phyloP scores from a whole-genome alignment of 1,140 invertebrate species.

The Aphaenogaster ashmeadi region DNA sequence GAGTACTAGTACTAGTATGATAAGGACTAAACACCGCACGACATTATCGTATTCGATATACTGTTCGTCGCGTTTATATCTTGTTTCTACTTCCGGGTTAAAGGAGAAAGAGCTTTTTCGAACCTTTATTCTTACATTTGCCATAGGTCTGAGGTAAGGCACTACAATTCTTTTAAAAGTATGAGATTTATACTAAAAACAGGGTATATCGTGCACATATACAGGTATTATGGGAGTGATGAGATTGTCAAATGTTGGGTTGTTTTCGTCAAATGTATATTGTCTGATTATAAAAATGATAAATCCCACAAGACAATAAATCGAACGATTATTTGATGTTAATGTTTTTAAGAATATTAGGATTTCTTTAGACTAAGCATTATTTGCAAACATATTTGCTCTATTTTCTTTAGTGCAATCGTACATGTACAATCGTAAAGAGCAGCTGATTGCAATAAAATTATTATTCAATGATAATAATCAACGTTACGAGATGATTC shows the following conservation, averaged over 20 bases:
- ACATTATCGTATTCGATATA: conserved; percentile 6
- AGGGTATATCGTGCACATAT: conserved; percentile 21
- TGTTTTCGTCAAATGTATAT: background rate
- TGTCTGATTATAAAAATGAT: background rate
- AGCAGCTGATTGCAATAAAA: background rate
- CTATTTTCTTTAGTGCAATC: conserved; percentile 29
- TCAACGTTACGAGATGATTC: conserved; percentile 4
- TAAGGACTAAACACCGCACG: conserved; percentile 4
- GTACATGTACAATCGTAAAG: conserved; percentile 11
- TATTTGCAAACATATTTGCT: background rate
- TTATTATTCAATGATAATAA: conserved; percentile 6
- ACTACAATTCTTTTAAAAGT: conserved; percentile 42
- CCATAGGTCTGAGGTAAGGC: conserved; percentile 37
- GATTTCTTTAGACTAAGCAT: conserved; percentile 7
- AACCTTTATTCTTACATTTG: conserved; percentile 35
- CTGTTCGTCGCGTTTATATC: background rate
- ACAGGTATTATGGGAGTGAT: conserved; percentile 6
- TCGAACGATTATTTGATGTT: conserved; percentile 22
- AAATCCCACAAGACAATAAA: conserved; percentile 13
- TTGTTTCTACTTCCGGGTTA: background rate
- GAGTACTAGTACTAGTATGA: conserved; percentile 19
- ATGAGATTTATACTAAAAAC: conserved; percentile 38
- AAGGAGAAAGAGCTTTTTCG: conserved; percentile 3
- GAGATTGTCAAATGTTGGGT: background rate
- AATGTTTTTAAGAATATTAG: conserved; percentile 24